These are phyloP conservation scores for Theonella swinhoei DNA, from an alignment of 37 sponge, comb jelly and placozoan genomes.

Conservation along the genomic window DNA sequence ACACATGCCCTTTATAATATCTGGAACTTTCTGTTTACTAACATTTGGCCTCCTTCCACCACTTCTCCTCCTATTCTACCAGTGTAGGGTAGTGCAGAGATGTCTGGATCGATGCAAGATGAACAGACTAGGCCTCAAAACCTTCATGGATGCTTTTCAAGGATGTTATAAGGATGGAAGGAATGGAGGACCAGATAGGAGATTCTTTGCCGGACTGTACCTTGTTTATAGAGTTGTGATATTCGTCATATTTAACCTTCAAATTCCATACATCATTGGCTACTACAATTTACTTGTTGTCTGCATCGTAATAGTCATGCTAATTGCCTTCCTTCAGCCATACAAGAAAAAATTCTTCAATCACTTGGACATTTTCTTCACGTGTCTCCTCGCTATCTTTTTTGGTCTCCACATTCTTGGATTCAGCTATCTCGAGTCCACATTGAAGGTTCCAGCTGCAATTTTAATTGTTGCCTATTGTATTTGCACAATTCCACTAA, in stretches of 20 bases:
- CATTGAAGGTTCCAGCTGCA: too few species aligned
- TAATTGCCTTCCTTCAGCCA: slow-evolving; percentile 21
- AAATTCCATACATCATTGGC: background rate
- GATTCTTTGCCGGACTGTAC: slow-evolving; percentile 53
- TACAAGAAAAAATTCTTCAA: slow-evolving; percentile 49
- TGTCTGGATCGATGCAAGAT: background rate
- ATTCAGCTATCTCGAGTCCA: too few species aligned
- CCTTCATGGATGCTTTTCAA: slow-evolving; percentile 58
- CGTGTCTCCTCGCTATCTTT: background rate
- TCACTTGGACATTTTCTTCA: slow-evolving; percentile 23
- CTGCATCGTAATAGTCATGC: background rate
- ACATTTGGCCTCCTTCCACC: slow-evolving; percentile 41
- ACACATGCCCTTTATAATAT: slow-evolving; percentile 11
- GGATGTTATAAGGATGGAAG: slow-evolving; percentile 49
- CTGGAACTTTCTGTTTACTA: slow-evolving; percentile 15
- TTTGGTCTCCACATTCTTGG: background rate
- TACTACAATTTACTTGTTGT: background rate
- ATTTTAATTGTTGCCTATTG: too few species aligned
- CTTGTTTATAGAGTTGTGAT: slow-evolving; percentile 40
- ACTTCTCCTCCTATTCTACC: slow-evolving; percentile 39
- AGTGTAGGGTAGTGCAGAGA: slow-evolving; percentile 21
- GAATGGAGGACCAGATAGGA: slow-evolving; percentile 20
- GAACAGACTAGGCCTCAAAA: background rate
- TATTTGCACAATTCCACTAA: too few species aligned
- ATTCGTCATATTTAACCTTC: background rate